Conservation (phyloP, 2,113 vertebrate species). For the Prinia subflava region DNA sequence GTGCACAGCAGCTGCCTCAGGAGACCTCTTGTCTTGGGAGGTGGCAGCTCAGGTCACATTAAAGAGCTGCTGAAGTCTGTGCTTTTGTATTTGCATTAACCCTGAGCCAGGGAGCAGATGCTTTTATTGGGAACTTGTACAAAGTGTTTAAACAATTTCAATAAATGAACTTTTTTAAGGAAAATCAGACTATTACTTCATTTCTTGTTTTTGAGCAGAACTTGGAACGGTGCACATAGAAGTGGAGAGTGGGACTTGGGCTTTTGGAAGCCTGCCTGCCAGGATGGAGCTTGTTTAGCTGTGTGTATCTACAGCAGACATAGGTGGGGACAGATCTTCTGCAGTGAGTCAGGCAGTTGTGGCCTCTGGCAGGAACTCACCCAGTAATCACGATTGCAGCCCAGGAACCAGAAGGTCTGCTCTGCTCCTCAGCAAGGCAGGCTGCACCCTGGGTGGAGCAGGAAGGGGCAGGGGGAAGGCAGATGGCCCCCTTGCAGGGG, state of each 20-base stretch:
- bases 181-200: slow-evolving; percentile 4
- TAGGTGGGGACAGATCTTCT: slow-evolving; percentile 48
- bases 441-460: slow-evolving; percentile 51
- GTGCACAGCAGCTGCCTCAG: not conserved
- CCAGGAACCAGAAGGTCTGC: slow-evolving; percentile 36
- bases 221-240: not conserved
- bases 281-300: not conserved
- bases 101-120: slow-evolving; percentile 38
- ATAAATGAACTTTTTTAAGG: slow-evolving; percentile 72
- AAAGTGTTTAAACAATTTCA: slow-evolving; percentile 75
- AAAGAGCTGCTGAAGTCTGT: slow-evolving; percentile 12
- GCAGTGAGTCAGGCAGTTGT: slow-evolving; percentile 45
- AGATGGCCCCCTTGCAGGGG: not conserved
- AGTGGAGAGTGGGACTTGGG: not conserved
- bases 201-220: not conserved
- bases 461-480: slow-evolving; percentile 20
- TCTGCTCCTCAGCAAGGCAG: not conserved
- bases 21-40: not conserved
- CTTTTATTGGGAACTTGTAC: slow-evolving; percentile 69
- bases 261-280: not conserved
- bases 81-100: slow-evolving; percentile 56
- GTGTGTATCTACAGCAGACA: slow-evolving; percentile 20
- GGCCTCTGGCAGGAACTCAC: slow-evolving; percentile 53
- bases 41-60: not conserved
- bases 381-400: slow-evolving; percentile 27